These are phyloP conservation scores for Hydropotes inermis DNA, from an alignment of 2,113 vertebrate genomes.

Conservation along the genomic window DNA sequence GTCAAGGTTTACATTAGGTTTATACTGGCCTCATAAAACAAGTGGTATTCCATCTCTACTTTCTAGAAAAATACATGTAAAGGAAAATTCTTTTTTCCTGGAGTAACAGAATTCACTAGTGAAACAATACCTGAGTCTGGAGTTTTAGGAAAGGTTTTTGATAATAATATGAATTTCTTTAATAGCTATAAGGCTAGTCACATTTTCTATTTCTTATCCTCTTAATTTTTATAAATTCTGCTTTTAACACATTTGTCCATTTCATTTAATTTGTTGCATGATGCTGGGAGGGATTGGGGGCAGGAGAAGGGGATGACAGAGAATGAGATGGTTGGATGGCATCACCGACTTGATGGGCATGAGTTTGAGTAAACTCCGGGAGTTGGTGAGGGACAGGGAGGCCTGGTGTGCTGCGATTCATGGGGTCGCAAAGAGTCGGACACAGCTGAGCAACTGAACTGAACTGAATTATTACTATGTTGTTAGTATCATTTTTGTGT, in stretches of 20 bases:
- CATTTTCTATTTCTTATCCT: neutral
- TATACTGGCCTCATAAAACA: neutral
- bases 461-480: neutral
- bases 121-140: neutral
- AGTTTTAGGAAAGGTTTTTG: neutral
- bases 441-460: too few species aligned
- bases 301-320: too few species aligned
- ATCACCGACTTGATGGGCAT: too few species aligned
- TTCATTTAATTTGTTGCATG: neutral
- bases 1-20: neutral
- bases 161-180: neutral
- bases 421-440: too few species aligned
- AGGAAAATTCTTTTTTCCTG: neutral
- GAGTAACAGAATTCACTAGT: neutral
- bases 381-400: too few species aligned
- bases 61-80: neutral
- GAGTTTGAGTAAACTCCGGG: too few species aligned
- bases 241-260: neutral
- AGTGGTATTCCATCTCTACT: neutral
- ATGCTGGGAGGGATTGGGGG: too few species aligned
- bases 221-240: neutral
- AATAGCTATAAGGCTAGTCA: neutral
- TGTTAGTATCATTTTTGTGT: neutral
- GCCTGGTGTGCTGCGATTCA: too few species aligned
- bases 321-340: too few species aligned